These are phyloP conservation scores for Euspilapteryx auroguttella DNA, from an alignment of 2,888 invertebrate genomes.

Conservation along the genomic window DNA sequence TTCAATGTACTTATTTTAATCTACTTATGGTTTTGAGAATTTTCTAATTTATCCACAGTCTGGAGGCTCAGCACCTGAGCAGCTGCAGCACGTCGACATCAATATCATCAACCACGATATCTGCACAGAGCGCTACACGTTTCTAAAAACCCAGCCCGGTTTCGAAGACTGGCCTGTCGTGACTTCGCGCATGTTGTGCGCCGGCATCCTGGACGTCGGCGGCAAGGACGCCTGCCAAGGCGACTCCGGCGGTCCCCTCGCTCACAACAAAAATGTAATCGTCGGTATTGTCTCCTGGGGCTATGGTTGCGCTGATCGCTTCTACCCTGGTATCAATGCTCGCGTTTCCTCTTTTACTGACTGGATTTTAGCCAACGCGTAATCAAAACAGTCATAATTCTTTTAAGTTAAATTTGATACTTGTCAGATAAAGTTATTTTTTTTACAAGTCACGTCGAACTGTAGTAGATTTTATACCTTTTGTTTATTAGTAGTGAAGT, in stretches of 20 bases:
- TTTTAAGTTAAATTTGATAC: too few species aligned
- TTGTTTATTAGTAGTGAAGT: too few species aligned
- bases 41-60: background rate
- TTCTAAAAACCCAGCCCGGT: conserved; percentile 15
- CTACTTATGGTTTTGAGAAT: background rate
- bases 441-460: too few species aligned
- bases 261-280: conserved; percentile 21
- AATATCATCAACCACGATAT: conserved; percentile 21
- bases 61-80: background rate
- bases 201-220: conserved; percentile 19
- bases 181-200: conserved; percentile 24
- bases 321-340: conserved; percentile 51
- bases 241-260: too few species aligned
- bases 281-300: conserved; percentile 54
- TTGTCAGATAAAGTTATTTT: too few species aligned
- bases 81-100: conserved; percentile 12
- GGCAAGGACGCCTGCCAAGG: too few species aligned
- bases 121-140: conserved; percentile 25
- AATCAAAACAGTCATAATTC: too few species aligned
- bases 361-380: conserved; percentile 22
- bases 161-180: conserved; percentile 15
- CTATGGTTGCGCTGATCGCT: conserved; percentile 35
- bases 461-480: too few species aligned
- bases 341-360: conserved; percentile 25
- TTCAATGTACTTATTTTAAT: background rate